phyloP scores from a whole-genome alignment of 2,888 invertebrate genomes.

The Tenthredo amoena region DNA sequence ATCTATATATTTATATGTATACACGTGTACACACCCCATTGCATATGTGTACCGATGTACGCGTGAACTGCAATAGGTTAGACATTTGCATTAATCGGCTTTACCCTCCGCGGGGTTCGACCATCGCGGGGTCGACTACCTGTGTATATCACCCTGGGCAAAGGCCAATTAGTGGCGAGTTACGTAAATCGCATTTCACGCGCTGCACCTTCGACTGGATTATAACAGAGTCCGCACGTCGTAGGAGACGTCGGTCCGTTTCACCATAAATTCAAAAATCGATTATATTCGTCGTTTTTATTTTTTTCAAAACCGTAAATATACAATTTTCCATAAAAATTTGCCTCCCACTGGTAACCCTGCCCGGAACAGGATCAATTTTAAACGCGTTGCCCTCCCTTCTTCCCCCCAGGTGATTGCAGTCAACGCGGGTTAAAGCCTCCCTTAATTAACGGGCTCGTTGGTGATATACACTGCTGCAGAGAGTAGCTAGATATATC shows the following conservation, averaged over 20 bases:
- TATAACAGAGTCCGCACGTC: background rate
- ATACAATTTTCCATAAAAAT: background rate
- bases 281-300: background rate
- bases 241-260: background rate
- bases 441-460: conserved; percentile 71
- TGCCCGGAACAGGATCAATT: background rate
- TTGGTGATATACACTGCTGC: conserved; percentile 47
- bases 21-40: background rate
- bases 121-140: conserved; percentile 40
- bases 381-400: conserved; percentile 49
- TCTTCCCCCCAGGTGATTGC: conserved; percentile 65
- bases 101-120: conserved; percentile 53
- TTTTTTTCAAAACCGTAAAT: background rate
- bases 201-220: background rate
- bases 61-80: conserved; percentile 69
- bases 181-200: conserved; percentile 23
- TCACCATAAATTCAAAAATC: background rate
- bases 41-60: conserved; percentile 47
- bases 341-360: background rate
- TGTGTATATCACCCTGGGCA: conserved; percentile 31
- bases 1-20: background rate
- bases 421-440: conserved; percentile 68
- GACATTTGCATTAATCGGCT: conserved; percentile 75
- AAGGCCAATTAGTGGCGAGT: conserved; percentile 41
- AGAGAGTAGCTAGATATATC: conserved; percentile 51